Evolutionary conservation across 2,888 invertebrate genomes (phyloP), one percentile per base, ranked within the genome.

Genomic region (Mechanitis messenoides): DNA sequence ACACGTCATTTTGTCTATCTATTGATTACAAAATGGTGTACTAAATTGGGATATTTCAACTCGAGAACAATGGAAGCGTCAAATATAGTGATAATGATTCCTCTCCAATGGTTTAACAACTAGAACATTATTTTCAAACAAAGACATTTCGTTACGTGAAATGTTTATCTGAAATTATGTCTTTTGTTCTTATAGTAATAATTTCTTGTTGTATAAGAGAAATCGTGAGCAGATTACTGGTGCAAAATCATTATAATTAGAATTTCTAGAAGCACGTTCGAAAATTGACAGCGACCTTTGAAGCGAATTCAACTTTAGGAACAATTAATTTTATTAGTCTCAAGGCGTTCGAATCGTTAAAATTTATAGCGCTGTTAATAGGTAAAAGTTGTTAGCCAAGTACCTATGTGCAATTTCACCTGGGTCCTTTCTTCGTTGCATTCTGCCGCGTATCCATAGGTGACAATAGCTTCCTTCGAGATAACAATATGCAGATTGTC

Each of bases 401-500:
- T 87, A 87, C 87, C 87, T 87, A 89, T 84, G 80, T 79, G 77
- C 79, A 76, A 78, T 79, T 77, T 87, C 84, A 90, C 90, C 90
- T 89, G 87, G 84, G 71, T 89, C 85, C 85, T 86, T 86, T 72
- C 87, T 81, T 71, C 79, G 80, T 72, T 85, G 87, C 87, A 87
- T 84, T 66, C 78, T 82, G 64, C 71, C 78, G 1, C 82, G 76
- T 35, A 93, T 88, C 92, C 94, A 95, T 61, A 91, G 91, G 77
- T 96, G 95, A 79, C 97, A 97, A 74, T 93, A 93, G 60, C 95
- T 94, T 58, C 95, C 95, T 69, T 95, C 94, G 50, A 94, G 92
- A 78, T 95, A 96, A 79, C 97, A 98, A 76, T 95, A 95, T 2
- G 96, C 96, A 5, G 94, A 94, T 83, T 97, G 96, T 65, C 93